Conservation (phyloP, 2,797 vertebrate species). For the Telmatherina bonti region DNA sequence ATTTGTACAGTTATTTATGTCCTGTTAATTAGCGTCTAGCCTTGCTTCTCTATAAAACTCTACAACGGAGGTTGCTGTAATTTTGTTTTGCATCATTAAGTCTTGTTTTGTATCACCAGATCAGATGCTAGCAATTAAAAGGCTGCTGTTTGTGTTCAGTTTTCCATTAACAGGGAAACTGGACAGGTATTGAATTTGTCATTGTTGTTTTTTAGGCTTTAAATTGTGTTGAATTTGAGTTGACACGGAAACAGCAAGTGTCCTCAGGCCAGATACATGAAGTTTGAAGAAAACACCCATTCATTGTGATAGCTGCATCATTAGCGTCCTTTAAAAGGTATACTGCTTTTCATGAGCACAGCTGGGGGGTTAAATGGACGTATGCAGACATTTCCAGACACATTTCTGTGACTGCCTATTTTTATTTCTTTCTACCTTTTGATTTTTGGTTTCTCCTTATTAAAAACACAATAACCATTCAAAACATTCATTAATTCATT, state of each 20-base stretch:
- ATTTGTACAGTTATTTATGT: neutral
- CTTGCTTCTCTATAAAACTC: neutral
- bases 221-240: conserved; percentile 12
- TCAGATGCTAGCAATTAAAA: neutral
- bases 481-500: too few species aligned
- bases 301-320: conserved; percentile 21
- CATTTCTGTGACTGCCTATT: neutral
- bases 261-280: conserved; percentile 33
- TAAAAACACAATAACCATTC: too few species aligned
- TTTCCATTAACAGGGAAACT: neutral
- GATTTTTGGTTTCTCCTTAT: neutral
- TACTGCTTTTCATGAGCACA: conserved; percentile 2
- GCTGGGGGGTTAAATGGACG: neutral
- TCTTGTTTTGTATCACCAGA: neutral
- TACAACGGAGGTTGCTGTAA: neutral
- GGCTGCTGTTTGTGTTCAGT: neutral
- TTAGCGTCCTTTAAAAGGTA: conserved; percentile 9
- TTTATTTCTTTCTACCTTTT: neutral
- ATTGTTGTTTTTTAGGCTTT: conserved; percentile 10
- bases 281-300: conserved; percentile 7
- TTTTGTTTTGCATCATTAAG: neutral
- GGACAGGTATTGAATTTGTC: conserved; percentile 16
- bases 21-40: neutral
- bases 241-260: conserved; percentile 42
- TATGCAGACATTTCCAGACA: neutral